These are phyloP conservation scores for Drosophila ustulata DNA, from an alignment of 2,888 invertebrate genomes.

Conservation along the genomic window DNA sequence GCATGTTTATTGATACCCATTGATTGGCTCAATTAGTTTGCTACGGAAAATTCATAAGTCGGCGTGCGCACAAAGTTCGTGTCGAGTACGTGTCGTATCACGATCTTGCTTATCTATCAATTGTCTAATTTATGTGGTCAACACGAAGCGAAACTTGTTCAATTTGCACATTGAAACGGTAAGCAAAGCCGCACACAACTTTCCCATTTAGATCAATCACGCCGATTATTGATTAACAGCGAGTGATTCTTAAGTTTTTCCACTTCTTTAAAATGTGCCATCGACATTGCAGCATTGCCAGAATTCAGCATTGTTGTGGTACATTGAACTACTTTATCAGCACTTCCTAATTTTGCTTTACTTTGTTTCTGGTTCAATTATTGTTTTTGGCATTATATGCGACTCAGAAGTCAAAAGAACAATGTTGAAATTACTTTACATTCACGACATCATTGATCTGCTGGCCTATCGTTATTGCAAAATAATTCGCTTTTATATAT, in stretches of 20 bases:
- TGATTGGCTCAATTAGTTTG: constrained; percentile 65
- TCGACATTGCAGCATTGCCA: not conserved
- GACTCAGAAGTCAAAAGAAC: not conserved
- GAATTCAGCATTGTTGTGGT: constrained; percentile 22
- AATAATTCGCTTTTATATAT: not conserved
- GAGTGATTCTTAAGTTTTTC: constrained; percentile 21
- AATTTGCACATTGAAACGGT: constrained; percentile 57
- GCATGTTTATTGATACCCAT: constrained; percentile 3
- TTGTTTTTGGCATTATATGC: constrained; percentile 38
- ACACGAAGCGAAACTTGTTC: constrained; percentile 49
- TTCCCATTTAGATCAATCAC: constrained; percentile 55
- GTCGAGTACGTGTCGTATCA: not conserved
- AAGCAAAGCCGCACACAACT: constrained; percentile 33
- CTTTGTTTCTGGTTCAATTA: constrained; percentile 7
- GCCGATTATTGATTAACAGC: constrained; percentile 53
- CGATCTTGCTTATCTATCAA: constrained; percentile 43
- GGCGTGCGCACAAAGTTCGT: constrained; percentile 7
- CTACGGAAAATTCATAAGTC: constrained; percentile 21
- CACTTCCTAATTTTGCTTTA: constrained; percentile 38
- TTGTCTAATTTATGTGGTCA: constrained; percentile 63
- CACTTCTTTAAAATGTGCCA: not conserved
- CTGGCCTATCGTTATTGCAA: not conserved
- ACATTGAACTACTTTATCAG: constrained; percentile 51
- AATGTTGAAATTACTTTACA: not conserved
- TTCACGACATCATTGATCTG: not conserved